Evolutionary conservation across 2,113 vertebrate genomes (phyloP).

Genomic region (Mohoua ochrocephala): DNA sequence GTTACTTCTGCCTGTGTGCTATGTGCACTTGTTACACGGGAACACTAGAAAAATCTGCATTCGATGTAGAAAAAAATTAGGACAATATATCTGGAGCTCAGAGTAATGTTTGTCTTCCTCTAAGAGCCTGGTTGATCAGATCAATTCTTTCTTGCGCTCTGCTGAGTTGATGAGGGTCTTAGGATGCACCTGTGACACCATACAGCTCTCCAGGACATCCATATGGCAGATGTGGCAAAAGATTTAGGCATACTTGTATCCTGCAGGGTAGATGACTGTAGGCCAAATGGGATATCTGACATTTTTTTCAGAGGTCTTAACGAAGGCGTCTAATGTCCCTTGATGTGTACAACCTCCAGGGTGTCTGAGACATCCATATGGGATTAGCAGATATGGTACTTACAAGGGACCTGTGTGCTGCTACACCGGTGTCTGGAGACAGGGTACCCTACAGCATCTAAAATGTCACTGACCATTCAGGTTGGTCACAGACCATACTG

Average conservation of each 20-base stretch:
- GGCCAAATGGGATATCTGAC: not conserved
- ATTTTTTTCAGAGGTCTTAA: not conserved
- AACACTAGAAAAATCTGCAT: not conserved
- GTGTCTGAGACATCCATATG: not conserved
- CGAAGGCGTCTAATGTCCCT: not conserved
- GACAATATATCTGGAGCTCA: not conserved
- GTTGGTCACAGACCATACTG: not conserved
- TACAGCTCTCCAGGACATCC: not conserved
- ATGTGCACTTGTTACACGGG: not conserved
- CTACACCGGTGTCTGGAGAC: not conserved
- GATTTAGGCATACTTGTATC: not conserved
- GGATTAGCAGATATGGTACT: not conserved
- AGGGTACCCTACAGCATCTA: not conserved
- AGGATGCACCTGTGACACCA: not conserved
- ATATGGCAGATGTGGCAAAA: not conserved
- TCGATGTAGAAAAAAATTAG: not conserved
- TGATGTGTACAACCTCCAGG: not conserved
- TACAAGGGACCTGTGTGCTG: not conserved
- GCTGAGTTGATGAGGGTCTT: not conserved
- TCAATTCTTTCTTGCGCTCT: not conserved
- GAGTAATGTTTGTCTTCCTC: not conserved
- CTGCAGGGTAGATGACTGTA: not conserved
- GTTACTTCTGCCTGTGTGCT: not conserved
- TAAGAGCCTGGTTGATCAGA: not conserved
- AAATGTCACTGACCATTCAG: not conserved